Base-by-base conservation (phyloP, 2,888 invertebrate species). In the Drosophila fungiperda region DNA sequence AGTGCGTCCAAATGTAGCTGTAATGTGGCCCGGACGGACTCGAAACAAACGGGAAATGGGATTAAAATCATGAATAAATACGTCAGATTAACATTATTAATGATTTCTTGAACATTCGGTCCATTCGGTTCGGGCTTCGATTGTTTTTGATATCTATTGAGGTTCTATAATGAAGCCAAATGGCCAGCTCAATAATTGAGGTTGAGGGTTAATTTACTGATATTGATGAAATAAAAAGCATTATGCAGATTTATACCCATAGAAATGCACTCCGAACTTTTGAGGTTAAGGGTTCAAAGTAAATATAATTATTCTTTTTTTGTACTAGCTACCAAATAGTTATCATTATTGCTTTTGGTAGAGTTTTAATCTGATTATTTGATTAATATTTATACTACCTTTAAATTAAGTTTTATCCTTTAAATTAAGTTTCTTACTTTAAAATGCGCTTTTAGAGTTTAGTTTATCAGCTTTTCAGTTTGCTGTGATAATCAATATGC, bases 41-140 rank as follows among this genome's bases (percentile, higher is more conserved):
- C 23, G 45, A 23, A 32, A 50, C 53, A 53, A 76, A 80, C 80
- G 80, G 73, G 73, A 77, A 73, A 78, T 75, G 78, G 64, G 59
- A 66, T 74, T 61, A 64, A 81, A 76, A 68, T 66, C 80, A 48
- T 80, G 64, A 63, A 79, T 79, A 69, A 57, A 67, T 61, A 64
- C 66, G 68, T 67, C 62, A 82, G 79, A 79, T 69, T 76, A 64
- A 61, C 63, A 66, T 79, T 64, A 78, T 78, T 78, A 78, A 80
- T 80, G 76, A 69, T 76, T 67, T 63, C 71, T 75, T 61, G 61
- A 76, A 64, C 71, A 64, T 70, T 70, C 42, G 50, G 73, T 26
- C 57, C 63, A 73, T 63, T 67, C 26, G 5, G 32, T 11, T 36
- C 26, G 52, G 40, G 17, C 3, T 11, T 61, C 32, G 60, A 60